Base-by-base conservation (phyloP, 2,888 invertebrate genomes). In the Stenoptilia bipunctidactyla region DNA sequence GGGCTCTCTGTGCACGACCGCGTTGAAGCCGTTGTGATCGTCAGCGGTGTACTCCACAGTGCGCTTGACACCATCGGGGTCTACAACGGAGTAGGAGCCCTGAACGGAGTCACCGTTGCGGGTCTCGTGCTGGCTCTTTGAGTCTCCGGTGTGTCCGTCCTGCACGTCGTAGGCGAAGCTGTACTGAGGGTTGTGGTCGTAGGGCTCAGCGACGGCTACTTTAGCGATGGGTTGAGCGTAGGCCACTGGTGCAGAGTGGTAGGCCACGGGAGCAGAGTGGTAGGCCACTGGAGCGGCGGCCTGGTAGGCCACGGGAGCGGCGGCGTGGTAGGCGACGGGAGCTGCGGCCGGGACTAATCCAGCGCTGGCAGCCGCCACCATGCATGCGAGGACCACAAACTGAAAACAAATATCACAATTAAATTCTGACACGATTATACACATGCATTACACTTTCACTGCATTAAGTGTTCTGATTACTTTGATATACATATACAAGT, bases 111-210 rank as follows among this genome's bases (percentile, higher is more conserved):
- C 55, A 0, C 66, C 66, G 40, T 67, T 60, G 41, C 68, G 66
- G 38, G 48, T 45, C 43, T 67, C 67, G 34, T 67, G 63, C 45
- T 67, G 67, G 15, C 55, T 54, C 49, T 67, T 66, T 50, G 64
- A 58, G 56, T 84, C 84, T 3, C 77, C 77, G 45, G 79, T 80
- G 53, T 79, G 74, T 15, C 66, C 63, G 52, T 83, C 82, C 46
- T 58, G 56, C 9, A 83, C 79, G 35, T 75, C 73, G 55, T 82
- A 82, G 41, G 63, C 67, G 55, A 66, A 76, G 45, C 51, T 45
- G 45, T 55, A 57, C 39, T 55, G 51, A 6, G 56, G 55, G 46
- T 73, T 9, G 14, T 13, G 34, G 34, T 34, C 48, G 14, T 52
- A 50, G 13, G 45, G 42, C 39, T 51, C 52, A 13, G 50, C 46